A percentile compares a stretch with the other conserved stretches of the same genome.
phyloP scores from a whole-genome alignment of 2,888 invertebrate species.

The Rhamnusium bicolor region DNA sequence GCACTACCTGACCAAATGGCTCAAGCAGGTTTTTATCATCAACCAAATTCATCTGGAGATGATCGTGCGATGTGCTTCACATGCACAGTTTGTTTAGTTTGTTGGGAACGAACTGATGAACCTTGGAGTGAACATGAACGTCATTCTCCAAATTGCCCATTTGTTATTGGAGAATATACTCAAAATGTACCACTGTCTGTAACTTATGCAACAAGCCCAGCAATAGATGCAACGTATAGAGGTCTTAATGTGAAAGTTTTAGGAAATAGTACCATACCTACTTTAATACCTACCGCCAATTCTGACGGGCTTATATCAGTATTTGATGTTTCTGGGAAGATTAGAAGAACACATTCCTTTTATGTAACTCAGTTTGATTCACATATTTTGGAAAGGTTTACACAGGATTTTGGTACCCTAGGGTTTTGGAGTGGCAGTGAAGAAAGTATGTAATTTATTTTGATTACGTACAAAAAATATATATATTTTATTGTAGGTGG shows the following conservation, averaged over 20 bases:
- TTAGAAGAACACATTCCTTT: constrained; percentile 80
- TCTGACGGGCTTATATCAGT: constrained; percentile 81
- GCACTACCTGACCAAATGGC: constrained; percentile 97
- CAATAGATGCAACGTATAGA: constrained; percentile 70
- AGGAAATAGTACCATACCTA: constrained; percentile 66
- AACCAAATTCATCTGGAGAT: constrained; percentile 90
- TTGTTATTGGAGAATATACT: constrained; percentile 94
- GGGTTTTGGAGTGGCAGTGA: constrained; percentile 64
- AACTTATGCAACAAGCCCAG: constrained; percentile 88
- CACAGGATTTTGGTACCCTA: constrained; percentile 68
- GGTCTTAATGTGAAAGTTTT: constrained; percentile 53
- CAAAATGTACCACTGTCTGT: constrained; percentile 94
- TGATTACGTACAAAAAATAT: not conserved
- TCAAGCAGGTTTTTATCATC: constrained; percentile 97
- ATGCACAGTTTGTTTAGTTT: constrained; percentile 94
- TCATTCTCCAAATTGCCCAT: constrained; percentile 94
- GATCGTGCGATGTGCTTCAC: constrained; percentile 98
- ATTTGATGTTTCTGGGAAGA: constrained; percentile 87
- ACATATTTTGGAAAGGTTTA: constrained; percentile 68
- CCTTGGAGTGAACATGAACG: constrained; percentile 98
- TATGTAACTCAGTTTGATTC: constrained; percentile 70
- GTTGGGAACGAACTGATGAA: constrained; percentile 97
- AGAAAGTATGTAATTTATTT: constrained; percentile 60
- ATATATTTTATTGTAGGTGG: too few species aligned
- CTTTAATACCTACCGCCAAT: constrained; percentile 75